Evolutionary conservation across 2,797 vertebrate genomes (phyloP).

Genomic region (Bryconaethiops microstoma): DNA sequence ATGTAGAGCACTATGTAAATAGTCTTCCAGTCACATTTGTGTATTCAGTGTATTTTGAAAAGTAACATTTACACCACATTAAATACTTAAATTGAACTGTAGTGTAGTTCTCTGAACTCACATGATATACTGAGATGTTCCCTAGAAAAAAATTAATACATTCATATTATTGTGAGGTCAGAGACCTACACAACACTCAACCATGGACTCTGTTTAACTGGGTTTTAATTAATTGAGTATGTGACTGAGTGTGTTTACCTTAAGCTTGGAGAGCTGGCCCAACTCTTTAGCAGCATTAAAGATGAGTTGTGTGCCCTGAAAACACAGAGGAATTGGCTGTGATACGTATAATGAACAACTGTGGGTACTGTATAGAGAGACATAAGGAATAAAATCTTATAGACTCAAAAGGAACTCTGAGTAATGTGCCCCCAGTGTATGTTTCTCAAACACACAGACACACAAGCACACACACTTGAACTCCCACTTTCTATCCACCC

Average conservation of each 20-base stretch:
- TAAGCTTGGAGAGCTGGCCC: conserved; percentile 95
- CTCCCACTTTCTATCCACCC: not conserved
- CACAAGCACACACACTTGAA: not conserved
- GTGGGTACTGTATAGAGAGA: conserved; percentile 22
- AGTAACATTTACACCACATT: too few relatives aligned
- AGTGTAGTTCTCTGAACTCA: too few relatives aligned
- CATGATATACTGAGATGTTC: too few relatives aligned
- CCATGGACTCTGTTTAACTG: too few relatives aligned
- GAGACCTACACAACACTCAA: too few relatives aligned
- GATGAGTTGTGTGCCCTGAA: conserved; percentile 96
- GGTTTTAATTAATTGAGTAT: not conserved
- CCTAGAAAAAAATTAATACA: too few relatives aligned
- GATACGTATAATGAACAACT: conserved; percentile 71
- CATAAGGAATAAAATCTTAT: conserved; percentile 12
- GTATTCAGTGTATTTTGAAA: too few relatives aligned
- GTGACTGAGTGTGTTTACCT: conserved; percentile 76
- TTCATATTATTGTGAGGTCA: too few relatives aligned
- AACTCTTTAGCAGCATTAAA: conserved; percentile 96
- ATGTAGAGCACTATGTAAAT: too few relatives aligned
- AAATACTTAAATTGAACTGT: too few relatives aligned
- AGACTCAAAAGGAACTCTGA: not conserved
- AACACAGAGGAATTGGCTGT: not conserved
- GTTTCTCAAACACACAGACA: not conserved
- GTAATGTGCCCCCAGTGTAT: too few relatives aligned
- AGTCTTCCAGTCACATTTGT: too few relatives aligned